These are phyloP conservation scores for Proctacanthus coquilletti DNA, from an alignment of 1,140 invertebrate species.

Conservation along the genomic window DNA sequence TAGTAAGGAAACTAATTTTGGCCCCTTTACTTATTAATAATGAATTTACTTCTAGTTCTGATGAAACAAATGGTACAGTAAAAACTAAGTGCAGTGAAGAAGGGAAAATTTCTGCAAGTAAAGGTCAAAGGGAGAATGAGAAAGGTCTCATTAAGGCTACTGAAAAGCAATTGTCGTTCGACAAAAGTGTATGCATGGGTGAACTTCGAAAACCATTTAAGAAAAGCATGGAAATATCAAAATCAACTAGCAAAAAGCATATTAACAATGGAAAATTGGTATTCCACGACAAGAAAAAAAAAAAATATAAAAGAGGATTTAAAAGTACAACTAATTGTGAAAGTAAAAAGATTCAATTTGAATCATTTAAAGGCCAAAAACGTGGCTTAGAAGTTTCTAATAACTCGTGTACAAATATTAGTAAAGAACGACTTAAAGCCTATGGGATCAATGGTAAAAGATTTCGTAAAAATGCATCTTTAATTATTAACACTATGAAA, in stretches of 20 bases:
- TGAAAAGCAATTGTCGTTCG: too few species aligned
- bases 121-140: slow-evolving; percentile 14
- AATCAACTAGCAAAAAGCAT: slow-evolving; percentile 14
- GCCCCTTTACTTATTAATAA: slow-evolving; percentile 10
- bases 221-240: slow-evolving; percentile 10
- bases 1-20: slow-evolving; percentile 3
- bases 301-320: slow-evolving; percentile 10
- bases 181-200: slow-evolving; percentile 15
- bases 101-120: neutral
- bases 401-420: slow-evolving; percentile 10
- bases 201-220: slow-evolving; percentile 14
- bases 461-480: slow-evolving; percentile 36
- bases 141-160: too few species aligned
- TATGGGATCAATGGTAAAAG: slow-evolving; percentile 90
- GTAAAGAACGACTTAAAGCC: slow-evolving; percentile 61
- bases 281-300: slow-evolving; percentile 19
- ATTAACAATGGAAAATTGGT: too few species aligned
- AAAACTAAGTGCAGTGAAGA: neutral
- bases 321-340: neutral
- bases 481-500: too few species aligned
- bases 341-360: slow-evolving; percentile 6
- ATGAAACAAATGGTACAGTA: slow-evolving; percentile 15
- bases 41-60: slow-evolving; percentile 13
- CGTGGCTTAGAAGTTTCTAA: neutral
- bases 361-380: neutral